These are phyloP conservation scores for Poliocrania exsul DNA, from an alignment of 2,797 vertebrate species.

Conservation along the genomic window DNA sequence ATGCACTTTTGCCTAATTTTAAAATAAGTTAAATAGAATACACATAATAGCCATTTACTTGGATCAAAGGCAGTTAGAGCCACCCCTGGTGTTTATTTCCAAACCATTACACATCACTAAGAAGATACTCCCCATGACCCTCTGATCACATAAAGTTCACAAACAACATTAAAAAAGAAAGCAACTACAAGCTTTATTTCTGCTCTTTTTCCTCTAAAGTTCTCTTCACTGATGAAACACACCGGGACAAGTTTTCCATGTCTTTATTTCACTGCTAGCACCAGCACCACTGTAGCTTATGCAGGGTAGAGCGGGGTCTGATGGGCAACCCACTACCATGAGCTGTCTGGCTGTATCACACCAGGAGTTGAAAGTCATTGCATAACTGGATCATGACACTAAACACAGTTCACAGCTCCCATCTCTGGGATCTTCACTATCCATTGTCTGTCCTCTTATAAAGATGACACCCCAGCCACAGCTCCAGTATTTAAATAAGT, in stretches of 20 bases:
- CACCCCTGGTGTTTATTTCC: slow-evolving; percentile 36
- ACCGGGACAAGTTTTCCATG: not conserved
- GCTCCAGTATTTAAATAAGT: not conserved
- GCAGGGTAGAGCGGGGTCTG: fast-evolving
- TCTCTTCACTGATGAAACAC: not conserved
- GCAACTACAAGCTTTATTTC: not conserved
- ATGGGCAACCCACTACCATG: fast-evolving
- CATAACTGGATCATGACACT: fast-evolving
- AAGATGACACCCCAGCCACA: fast-evolving
- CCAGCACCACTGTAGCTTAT: not conserved
- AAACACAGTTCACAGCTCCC: not conserved
- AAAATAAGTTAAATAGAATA: slow-evolving; percentile 44
- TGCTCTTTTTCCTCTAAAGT: not conserved
- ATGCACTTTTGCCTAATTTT: slow-evolving; percentile 23
- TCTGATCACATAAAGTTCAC: not conserved
- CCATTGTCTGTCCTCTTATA: not conserved
- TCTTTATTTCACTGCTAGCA: not conserved
- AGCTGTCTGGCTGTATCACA: not conserved
- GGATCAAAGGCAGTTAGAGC: slow-evolving; percentile 26
- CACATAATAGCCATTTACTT: slow-evolving; percentile 19
- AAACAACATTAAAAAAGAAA: not conserved
- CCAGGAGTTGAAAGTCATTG: not conserved
- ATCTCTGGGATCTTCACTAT: not conserved
- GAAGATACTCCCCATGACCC: not conserved
- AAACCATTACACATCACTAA: slow-evolving; percentile 30